phyloP scores from a whole-genome alignment of 2,888 invertebrate genomes.

The Toxonevra muliebris region DNA sequence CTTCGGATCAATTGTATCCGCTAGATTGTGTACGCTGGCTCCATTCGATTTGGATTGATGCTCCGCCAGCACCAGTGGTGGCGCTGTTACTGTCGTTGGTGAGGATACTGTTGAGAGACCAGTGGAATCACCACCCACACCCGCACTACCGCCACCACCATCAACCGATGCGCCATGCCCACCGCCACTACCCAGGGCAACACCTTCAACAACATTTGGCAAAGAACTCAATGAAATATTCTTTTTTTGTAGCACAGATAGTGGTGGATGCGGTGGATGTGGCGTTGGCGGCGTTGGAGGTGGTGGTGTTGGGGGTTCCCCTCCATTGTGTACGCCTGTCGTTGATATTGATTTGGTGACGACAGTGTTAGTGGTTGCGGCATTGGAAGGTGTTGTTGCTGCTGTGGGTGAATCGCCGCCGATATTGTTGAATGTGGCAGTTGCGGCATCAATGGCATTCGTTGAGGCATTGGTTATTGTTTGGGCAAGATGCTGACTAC shows the following conservation, averaged over 20 bases:
- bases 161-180: conserved; percentile 25
- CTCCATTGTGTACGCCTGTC: conserved; percentile 33
- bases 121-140: conserved; percentile 21
- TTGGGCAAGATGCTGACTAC: conserved; percentile 49
- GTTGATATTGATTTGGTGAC: conserved; percentile 54
- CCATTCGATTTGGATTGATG: conserved; percentile 49
- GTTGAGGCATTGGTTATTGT: conserved; percentile 18
- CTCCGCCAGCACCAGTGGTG: conserved; percentile 38
- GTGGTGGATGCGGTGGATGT: conserved; percentile 19
- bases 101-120: conserved; percentile 49
- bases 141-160: conserved; percentile 29
- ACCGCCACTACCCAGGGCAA: conserved; percentile 46
- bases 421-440: conserved; percentile 13
- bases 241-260: conserved; percentile 49
- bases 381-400: conserved; percentile 24
- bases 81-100: conserved; percentile 50
- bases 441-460: conserved; percentile 14
- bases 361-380: conserved; percentile 26
- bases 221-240: conserved; percentile 56
- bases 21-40: conserved; percentile 47
- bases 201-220: conserved; percentile 59
- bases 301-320: conserved; percentile 35
- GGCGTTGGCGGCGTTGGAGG: conserved; percentile 24
- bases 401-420: conserved; percentile 14
- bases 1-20: conserved; percentile 61